Evolutionary conservation across 1,140 invertebrate species (phyloP).

Genomic region (Reticulitermes speratus): DNA sequence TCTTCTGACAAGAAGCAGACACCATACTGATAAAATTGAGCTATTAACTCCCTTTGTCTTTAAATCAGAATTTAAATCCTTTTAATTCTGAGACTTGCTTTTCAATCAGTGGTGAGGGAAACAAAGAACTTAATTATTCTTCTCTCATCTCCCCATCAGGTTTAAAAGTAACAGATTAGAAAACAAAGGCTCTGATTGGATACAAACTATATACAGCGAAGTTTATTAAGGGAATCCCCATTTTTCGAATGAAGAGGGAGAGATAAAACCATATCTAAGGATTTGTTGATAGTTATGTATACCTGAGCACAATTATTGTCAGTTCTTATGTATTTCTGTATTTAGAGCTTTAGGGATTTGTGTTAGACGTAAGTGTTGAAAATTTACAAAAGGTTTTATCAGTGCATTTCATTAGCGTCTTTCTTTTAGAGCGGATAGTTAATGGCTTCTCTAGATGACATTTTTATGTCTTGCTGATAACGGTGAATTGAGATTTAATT

Average conservation of each 20-base stretch:
- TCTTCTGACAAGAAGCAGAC: not conserved
- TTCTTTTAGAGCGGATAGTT: not conserved
- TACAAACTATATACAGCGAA: not conserved
- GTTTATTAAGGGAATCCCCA: not conserved
- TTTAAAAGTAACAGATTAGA: not conserved
- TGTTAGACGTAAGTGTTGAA: not conserved
- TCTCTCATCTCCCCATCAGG: not conserved
- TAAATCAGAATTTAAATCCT: not conserved
- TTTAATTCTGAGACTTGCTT: not conserved
- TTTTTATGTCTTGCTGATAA: conserved; percentile 3
- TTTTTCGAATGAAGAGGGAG: not conserved
- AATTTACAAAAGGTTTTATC: not conserved
- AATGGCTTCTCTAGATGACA: not conserved
- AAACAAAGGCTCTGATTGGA: not conserved
- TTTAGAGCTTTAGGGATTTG: not conserved
- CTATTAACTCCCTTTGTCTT: not conserved
- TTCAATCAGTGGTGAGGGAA: not conserved
- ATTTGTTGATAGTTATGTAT: not conserved
- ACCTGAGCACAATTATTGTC: not conserved
- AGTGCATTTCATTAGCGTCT: not conserved
- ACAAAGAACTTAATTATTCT: conserved; percentile 17
- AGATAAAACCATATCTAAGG: not conserved
- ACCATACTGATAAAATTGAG: not conserved
- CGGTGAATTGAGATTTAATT: not conserved
- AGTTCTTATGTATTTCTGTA: not conserved